Base-by-base conservation (phyloP, 2,113 vertebrate species). In the Pollachius pollachius region DNA sequence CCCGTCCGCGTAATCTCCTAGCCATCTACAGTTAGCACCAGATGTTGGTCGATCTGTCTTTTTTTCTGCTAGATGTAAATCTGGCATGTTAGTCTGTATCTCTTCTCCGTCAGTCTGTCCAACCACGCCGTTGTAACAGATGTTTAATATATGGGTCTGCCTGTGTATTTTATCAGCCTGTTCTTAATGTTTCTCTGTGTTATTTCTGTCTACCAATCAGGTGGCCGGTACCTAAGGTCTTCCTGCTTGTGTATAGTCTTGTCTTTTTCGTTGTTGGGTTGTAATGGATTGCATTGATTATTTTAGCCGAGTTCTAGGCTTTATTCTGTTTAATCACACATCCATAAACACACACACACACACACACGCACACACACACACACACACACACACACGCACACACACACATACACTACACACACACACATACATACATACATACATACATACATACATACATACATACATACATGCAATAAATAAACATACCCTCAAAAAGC, bases 261-360 rank as follows among this genome's bases (percentile, higher is more conserved):
- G 15, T 37, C 19, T 4, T 34, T 34, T 9, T 6, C 18, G 73
- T 67, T 54, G 18, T 81, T 80, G 75, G 69, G 68, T 64, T 79
- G 64, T n/a, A 77, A 79, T 75, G 80, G 81, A 85, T 85, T 81
- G 82, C 12, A 62, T 65, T 65, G n/a, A 59, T 73, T 67, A 69
- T 62, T 83, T 84, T 62, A 75, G 73, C 65, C 4, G 59, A 16
- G 27, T 73, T 64, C 74, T 62, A 11, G 54, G 72, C 68, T 75
- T 78, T 74, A 75, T 78, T 48, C 72, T 79, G 16, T 57, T 60
- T 85, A 82, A 90, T 78, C 81, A 57, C 54, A 57, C 54, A 57
- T n/a, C 15, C 54, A 57, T n/a, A 62, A 57, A 62, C 68, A 61
- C 34, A 48, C 68, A 52, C 65, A 52, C 37, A 52, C 48, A 11